Evolutionary conservation across 1,140 invertebrate genomes (phyloP), one percentile per base, ranked within the genome.

Genomic region (Drosophila sproati): DNA sequence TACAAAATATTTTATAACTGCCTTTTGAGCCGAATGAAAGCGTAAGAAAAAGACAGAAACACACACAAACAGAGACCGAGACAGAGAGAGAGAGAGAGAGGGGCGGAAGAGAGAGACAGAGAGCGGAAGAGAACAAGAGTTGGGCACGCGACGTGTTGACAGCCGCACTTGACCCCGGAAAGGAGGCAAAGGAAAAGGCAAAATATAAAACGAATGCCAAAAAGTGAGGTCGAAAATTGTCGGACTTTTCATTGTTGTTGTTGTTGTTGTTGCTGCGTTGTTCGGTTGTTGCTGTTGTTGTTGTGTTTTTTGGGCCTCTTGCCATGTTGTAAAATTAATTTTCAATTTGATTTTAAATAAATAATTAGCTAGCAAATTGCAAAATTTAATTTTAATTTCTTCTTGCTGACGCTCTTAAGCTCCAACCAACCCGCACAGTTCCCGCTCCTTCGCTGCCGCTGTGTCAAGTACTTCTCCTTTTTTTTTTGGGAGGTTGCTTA

Each of bases 331-430:
- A 91, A 91, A 91, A 91, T 91, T 91, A 91, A 91, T 91, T 91
- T 91, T 91, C 90, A 91, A 91, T 90, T 91, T 91, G 82, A 82
- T 90, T 88, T 91, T 91, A 91, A 91, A 91, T 91, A 91, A 91
- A 91, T 91, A 91, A 91, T 91, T 91, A 91, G 85, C 75, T 90
- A 76, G 82, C 89, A 91, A 91, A 91, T 91, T 91, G 82, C 82
- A 91, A 91, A 91, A 91, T 91, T 91, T 87, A 91, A 91, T 91
- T 91, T 89, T 73, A 81, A 91, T 86, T 91, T 91, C 80, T 83
- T 71, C 34, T 39, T 66, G 34, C 54, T 10, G 28, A 47, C 67
- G 56, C 50, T 61, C 59, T 35, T 70, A 70, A 70, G 67, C 59
- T 54, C 32, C 50, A 47, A 8, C 35, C 47, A 20, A n/a, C 20